Evolutionary conservation across 2,888 invertebrate species (phyloP).

Genomic region (Embidobia sp.): DNA sequence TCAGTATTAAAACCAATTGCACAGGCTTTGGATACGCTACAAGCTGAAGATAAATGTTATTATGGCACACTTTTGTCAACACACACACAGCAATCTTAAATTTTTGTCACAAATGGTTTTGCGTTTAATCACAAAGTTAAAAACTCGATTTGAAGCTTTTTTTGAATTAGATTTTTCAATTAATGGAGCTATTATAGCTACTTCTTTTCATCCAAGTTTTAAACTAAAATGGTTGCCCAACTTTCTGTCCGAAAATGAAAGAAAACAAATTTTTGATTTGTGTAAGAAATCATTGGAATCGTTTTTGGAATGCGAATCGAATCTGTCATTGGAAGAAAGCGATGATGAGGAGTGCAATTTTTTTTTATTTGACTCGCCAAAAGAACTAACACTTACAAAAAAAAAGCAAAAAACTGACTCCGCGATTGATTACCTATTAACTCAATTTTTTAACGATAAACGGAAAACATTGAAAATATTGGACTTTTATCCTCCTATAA

Average conservation of each 20-base stretch:
- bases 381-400: background rate
- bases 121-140: slow-evolving; percentile 2
- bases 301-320: background rate
- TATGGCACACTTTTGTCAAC: slow-evolving; percentile 4
- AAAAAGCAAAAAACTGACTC: background rate
- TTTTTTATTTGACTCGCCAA: slow-evolving; percentile 4
- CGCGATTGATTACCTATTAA: background rate
- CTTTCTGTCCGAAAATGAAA: background rate
- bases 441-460: slow-evolving; percentile 16
- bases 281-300: background rate
- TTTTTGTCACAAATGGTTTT: too few species aligned
- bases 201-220: slow-evolving; percentile 12
- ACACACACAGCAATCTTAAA: too few species aligned
- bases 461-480: background rate
- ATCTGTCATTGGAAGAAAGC: background rate
- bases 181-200: slow-evolving; percentile 5
- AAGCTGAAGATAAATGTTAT: background rate
- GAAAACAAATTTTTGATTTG: background rate
- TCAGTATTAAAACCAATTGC: slow-evolving; percentile 15
- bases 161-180: background rate
- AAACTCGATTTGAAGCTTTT: slow-evolving; percentile 2
- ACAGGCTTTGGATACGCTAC: slow-evolving; percentile 4
- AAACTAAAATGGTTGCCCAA: slow-evolving; percentile 7
- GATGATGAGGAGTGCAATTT: background rate
- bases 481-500: too few species aligned